These are phyloP conservation scores for Timema cristinae DNA, from an alignment of 2,888 invertebrate species.

Conservation along the genomic window DNA sequence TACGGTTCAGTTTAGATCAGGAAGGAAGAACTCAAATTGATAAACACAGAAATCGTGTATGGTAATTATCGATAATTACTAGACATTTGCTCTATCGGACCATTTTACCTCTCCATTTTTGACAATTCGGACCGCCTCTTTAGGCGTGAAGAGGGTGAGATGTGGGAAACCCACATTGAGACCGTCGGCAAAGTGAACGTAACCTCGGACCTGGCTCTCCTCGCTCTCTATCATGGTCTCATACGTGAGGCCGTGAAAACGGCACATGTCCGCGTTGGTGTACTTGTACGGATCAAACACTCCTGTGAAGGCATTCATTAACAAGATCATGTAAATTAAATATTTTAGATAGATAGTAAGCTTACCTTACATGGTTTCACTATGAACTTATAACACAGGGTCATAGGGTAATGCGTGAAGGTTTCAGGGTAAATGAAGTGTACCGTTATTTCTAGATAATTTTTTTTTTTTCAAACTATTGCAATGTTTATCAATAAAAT, in stretches of 20 bases:
- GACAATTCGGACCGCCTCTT: constrained; percentile 65
- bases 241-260: constrained; percentile 41
- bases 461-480: too few species aligned
- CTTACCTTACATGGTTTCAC: too few species aligned
- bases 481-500: too few species aligned
- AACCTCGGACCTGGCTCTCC: constrained; percentile 43
- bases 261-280: constrained; percentile 42
- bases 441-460: too few species aligned
- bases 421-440: too few species aligned
- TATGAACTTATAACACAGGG: too few species aligned
- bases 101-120: constrained; percentile 69
- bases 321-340: neutral
- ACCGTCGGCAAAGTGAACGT: constrained; percentile 44
- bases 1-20: neutral
- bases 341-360: too few species aligned
- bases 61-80: too few species aligned
- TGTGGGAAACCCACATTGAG: constrained; percentile 42
- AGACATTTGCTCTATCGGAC: too few species aligned
- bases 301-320: constrained; percentile 30
- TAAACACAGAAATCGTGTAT: too few species aligned
- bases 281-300: constrained; percentile 41
- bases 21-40: neutral
- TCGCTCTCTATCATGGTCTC: constrained; percentile 45
- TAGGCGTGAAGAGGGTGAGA: constrained; percentile 44
- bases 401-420: too few species aligned